Conservation (phyloP, 1,140 invertebrate genomes). For the Dufourea novaeangliae region DNA sequence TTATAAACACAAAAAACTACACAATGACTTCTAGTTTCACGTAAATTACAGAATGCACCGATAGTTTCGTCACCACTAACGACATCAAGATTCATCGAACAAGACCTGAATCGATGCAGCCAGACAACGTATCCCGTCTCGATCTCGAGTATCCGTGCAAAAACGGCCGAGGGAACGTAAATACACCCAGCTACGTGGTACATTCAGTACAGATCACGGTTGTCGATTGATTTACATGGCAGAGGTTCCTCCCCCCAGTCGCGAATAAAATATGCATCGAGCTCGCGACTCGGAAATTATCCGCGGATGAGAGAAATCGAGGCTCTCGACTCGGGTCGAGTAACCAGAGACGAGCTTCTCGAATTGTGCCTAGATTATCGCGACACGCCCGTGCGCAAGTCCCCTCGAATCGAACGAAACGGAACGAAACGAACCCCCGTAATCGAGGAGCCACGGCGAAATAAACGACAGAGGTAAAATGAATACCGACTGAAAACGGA, state of each 20-base stretch:
- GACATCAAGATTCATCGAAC: no score
- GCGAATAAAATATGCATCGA: slow-evolving; percentile 20
- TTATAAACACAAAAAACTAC: no score
- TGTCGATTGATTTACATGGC: background rate
- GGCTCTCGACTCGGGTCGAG: no score
- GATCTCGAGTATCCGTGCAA: no score
- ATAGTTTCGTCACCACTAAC: no score
- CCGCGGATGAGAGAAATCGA: slow-evolving; percentile 16
- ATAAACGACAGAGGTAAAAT: background rate
- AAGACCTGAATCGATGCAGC: no score
- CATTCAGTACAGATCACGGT: background rate
- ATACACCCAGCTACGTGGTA: no score
- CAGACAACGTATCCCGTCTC: no score
- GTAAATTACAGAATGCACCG: no score
- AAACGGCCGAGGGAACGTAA: no score
- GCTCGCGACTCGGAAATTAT: slow-evolving; percentile 21
- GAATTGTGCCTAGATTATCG: slow-evolving; percentile 28
- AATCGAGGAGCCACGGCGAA: background rate
- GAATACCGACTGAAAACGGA: no score
- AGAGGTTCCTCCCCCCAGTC: background rate
- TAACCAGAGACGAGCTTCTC: slow-evolving; percentile 16
- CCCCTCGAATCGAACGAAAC: background rate
- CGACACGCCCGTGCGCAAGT: background rate
- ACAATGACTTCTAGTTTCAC: no score
- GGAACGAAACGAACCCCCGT: background rate